Evolutionary conservation across 2,113 vertebrate species (phyloP).

Genomic region (Anas platyrhynchos): DNA sequence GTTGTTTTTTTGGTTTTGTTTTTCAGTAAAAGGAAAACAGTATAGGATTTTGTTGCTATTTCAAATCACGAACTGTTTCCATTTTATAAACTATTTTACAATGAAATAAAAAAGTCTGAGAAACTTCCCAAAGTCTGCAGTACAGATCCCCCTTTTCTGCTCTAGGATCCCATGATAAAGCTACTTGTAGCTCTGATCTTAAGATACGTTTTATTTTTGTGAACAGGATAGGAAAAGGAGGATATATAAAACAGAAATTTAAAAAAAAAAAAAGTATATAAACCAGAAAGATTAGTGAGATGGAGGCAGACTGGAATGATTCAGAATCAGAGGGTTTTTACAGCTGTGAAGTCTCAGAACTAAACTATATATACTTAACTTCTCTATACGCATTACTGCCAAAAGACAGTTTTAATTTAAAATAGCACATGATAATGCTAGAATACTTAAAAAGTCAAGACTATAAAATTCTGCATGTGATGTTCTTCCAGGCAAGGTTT

Average conservation of each 20-base stretch:
- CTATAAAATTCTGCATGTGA: not conserved
- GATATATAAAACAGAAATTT: fast-evolving
- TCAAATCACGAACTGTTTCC: not conserved
- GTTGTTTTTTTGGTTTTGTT: not conserved
- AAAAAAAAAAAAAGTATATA: not conserved
- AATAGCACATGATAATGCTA: not conserved
- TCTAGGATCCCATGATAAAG: not conserved
- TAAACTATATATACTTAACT: not conserved
- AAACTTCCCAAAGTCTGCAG: not conserved
- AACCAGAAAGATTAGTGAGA: not conserved
- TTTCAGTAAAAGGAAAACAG: not conserved
- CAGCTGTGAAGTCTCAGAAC: not conserved
- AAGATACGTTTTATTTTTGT: not conserved
- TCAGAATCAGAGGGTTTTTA: not conserved
- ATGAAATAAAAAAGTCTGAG: not conserved
- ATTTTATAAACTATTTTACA: not conserved
- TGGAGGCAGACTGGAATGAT: not conserved
- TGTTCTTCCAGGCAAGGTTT: not conserved
- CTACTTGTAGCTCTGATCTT: not conserved
- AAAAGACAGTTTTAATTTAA: not conserved
- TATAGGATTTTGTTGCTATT: not conserved
- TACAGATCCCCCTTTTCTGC: not conserved
- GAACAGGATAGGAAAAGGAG: not conserved
- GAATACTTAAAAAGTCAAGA: not conserved
- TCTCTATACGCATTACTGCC: not conserved